Percentiles rank a stretch among this genome's conserved stretches.
These are phyloP conservation scores for Asteroscopus sphinx DNA, from an alignment of 2,888 invertebrate genomes.

Conservation along the genomic window DNA sequence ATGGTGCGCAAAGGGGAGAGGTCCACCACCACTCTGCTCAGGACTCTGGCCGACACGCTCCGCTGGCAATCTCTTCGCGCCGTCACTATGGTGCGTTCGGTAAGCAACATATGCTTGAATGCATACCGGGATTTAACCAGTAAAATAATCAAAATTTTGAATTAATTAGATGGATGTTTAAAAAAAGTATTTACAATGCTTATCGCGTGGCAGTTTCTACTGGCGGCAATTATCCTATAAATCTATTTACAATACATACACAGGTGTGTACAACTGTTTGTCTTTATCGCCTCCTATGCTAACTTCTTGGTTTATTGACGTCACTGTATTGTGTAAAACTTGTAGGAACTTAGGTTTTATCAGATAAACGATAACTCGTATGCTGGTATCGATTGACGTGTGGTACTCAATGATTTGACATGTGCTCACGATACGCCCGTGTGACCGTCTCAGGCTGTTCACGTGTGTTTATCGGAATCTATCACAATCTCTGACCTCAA, in stretches of 20 bases:
- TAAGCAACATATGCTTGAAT: slow-evolving; percentile 60
- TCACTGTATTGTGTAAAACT: slow-evolving; percentile 52
- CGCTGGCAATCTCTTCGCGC: slow-evolving; percentile 82
- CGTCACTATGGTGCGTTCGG: slow-evolving; percentile 80
- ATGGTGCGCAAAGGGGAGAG: slow-evolving; percentile 87
- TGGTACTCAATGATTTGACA: slow-evolving; percentile 63
- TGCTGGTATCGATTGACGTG: slow-evolving; percentile 59
- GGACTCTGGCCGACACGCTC: slow-evolving; percentile 85
- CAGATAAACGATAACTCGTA: slow-evolving; percentile 49
- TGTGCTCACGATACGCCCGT: slow-evolving; percentile 65
- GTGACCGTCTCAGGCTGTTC: slow-evolving; percentile 61
- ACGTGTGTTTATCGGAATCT: slow-evolving; percentile 68
- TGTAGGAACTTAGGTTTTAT: slow-evolving; percentile 49
- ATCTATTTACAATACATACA: slow-evolving; percentile 43
- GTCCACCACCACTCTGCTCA: slow-evolving; percentile 82
- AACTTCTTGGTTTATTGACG: slow-evolving; percentile 53
- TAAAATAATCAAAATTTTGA: slow-evolving; percentile 18
- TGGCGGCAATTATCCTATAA: slow-evolving; percentile 39
- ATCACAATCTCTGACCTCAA: slow-evolving; percentile 67
- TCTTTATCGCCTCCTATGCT: slow-evolving; percentile 50
- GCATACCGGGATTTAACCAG: slow-evolving; percentile 30
- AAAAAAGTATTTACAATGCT: slow-evolving; percentile 16
- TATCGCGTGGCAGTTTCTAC: slow-evolving; percentile 21
- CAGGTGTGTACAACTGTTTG: slow-evolving; percentile 53
- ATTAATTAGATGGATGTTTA: slow-evolving; percentile 7